Conservation (phyloP, 2,797 vertebrate genomes). For the Alosa sapidissima region DNA sequence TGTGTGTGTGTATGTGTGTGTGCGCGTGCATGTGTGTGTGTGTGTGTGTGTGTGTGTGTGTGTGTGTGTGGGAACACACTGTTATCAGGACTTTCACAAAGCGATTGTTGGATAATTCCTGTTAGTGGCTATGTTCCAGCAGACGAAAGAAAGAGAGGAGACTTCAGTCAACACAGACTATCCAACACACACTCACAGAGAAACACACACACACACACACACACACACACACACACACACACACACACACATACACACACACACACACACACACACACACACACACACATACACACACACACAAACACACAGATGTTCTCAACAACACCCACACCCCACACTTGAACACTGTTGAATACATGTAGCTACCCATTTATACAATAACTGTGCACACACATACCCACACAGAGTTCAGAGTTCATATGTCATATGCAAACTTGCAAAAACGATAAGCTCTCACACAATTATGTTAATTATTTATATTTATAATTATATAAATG, state of each 20-base stretch:
- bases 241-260: constrained; percentile 59
- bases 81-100: constrained; percentile 91
- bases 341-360: background rate
- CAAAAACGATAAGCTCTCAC: background rate
- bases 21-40: background rate
- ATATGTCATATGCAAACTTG: background rate
- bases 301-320: background rate
- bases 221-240: constrained; percentile 19
- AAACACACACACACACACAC: constrained; percentile 57
- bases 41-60: constrained; percentile 22
- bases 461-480: too few species aligned
- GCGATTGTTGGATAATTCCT: constrained; percentile 94
- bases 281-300: constrained; percentile 16
- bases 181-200: constrained; percentile 60
- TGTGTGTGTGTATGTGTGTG: background rate
- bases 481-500: too few species aligned
- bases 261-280: background rate
- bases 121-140: constrained; percentile 85
- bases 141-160: constrained; percentile 68
- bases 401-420: background rate
- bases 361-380: background rate
- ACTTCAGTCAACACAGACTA: constrained; percentile 70
- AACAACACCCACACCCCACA: background rate
- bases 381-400: background rate
- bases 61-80: constrained; percentile 83